A percentile compares a stretch with the other conserved stretches of the same genome.
These are phyloP conservation scores for Pelecanus crispus DNA, from an alignment of 2,113 vertebrate genomes.

Conservation along the genomic window DNA sequence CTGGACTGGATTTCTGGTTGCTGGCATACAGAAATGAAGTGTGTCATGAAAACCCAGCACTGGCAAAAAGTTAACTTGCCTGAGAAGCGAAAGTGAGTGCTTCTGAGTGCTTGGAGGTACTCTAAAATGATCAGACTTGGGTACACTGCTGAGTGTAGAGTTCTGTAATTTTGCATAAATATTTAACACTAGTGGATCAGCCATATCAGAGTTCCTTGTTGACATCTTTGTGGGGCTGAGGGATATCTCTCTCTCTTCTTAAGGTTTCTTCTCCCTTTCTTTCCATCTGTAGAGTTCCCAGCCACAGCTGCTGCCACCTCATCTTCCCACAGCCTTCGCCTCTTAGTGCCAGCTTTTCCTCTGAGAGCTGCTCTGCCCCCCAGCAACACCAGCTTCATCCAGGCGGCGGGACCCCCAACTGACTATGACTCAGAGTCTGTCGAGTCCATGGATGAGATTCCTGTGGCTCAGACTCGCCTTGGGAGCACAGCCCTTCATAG, in stretches of 20 bases:
- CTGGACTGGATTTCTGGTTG: not conserved
- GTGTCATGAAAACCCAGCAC: not conserved
- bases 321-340: slow-evolving; percentile 61
- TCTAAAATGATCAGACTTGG: not conserved
- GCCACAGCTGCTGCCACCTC: not conserved
- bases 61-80: not conserved
- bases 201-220: not conserved
- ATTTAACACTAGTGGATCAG: not conserved
- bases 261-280: not conserved
- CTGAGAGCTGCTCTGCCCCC: slow-evolving; percentile 57
- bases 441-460: slow-evolving; percentile 89
- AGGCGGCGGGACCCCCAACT: slow-evolving; percentile 70
- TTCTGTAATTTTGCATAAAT: not conserved
- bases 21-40: not conserved
- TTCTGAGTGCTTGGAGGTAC: not conserved
- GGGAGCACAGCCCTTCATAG: slow-evolving; percentile 72
- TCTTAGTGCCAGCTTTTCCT: slow-evolving; percentile 73
- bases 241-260: not conserved
- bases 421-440: slow-evolving; percentile 86
- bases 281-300: not conserved
- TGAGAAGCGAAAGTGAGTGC: not conserved
- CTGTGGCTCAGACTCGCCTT: slow-evolving; percentile 81
- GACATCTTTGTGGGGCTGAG: not conserved
- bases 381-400: slow-evolving; percentile 42
- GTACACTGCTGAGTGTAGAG: not conserved